Conservation (phyloP, 2,797 vertebrate species). For the Kryptopterus vitreolus region DNA sequence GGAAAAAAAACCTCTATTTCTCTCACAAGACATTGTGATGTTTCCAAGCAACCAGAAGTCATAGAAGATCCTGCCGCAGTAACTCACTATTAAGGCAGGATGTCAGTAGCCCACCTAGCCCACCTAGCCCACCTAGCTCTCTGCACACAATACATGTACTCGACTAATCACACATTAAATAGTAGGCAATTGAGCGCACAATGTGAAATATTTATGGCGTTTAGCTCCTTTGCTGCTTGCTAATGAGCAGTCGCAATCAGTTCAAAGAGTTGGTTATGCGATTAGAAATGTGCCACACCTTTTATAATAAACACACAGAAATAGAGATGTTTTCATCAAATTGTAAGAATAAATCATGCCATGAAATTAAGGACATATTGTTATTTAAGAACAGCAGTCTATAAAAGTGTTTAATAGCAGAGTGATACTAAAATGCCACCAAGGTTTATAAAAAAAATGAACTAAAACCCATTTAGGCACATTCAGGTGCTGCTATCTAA, state of each 20-base stretch:
- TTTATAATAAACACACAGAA: not conserved
- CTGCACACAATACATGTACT: not conserved
- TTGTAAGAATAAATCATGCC: not conserved
- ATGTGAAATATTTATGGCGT: conserved; percentile 15
- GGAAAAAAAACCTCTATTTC: not conserved
- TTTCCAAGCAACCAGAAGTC: conserved; percentile 52
- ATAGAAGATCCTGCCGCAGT: conserved; percentile 26
- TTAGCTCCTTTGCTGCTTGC: not conserved
- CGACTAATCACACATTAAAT: conserved; percentile 25
- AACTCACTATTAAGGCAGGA: conserved; percentile 41
- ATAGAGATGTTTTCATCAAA: not conserved
- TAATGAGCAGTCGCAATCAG: conserved; percentile 8
- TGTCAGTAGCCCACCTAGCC: conserved; percentile 3
- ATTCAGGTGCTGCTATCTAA: not conserved
- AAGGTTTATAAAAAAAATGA: not conserved
- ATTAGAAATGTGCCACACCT: not conserved
- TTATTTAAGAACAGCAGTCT: not conserved
- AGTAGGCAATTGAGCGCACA: not conserved
- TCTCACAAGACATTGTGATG: conserved; percentile 23
- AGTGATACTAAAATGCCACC: not conserved
- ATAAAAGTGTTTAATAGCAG: not conserved
- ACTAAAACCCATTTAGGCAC: not conserved
- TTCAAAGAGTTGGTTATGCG: not conserved
- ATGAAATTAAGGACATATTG: not conserved
- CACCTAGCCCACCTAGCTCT: too few species aligned